A percentile compares a stretch with the other conserved stretches of the same genome.
Evolutionary conservation across 2,113 vertebrate genomes (phyloP).

Genomic region (Rhinopithecus roxellana): DNA sequence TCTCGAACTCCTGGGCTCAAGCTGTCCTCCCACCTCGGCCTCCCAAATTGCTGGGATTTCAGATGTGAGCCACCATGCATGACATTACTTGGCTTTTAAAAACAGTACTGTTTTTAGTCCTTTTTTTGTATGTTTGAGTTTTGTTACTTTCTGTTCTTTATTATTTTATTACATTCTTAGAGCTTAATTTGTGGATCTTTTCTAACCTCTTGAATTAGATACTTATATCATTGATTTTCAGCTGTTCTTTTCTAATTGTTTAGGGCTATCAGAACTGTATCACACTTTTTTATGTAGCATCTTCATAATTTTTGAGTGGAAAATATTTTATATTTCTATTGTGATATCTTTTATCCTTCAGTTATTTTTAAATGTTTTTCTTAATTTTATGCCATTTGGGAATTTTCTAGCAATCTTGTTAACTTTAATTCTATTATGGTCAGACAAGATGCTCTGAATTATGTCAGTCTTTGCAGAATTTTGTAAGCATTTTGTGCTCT

Average conservation of each 20-base stretch:
- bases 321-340: background rate
- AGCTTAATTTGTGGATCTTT: slow-evolving; percentile 9
- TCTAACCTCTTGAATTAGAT: background rate
- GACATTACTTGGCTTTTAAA: background rate
- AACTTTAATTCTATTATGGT: background rate
- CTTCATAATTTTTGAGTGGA: background rate
- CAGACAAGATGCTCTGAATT: background rate
- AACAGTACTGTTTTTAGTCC: background rate
- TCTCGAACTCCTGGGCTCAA: too few relatives aligned
- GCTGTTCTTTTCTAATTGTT: background rate
- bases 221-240: background rate
- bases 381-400: background rate
- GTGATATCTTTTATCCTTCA: background rate
- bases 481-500: background rate
- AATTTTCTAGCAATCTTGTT: background rate
- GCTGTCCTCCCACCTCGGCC: too few relatives aligned
- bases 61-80: too few relatives aligned
- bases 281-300: background rate
- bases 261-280: background rate
- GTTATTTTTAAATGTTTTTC: background rate
- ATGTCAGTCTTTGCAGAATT: background rate
- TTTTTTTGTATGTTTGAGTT: background rate
- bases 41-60: too few relatives aligned
- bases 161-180: background rate
- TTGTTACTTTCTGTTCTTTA: background rate